phyloP scores from a whole-genome alignment of 2,888 invertebrate species.

The Drosophila tanythrix region DNA sequence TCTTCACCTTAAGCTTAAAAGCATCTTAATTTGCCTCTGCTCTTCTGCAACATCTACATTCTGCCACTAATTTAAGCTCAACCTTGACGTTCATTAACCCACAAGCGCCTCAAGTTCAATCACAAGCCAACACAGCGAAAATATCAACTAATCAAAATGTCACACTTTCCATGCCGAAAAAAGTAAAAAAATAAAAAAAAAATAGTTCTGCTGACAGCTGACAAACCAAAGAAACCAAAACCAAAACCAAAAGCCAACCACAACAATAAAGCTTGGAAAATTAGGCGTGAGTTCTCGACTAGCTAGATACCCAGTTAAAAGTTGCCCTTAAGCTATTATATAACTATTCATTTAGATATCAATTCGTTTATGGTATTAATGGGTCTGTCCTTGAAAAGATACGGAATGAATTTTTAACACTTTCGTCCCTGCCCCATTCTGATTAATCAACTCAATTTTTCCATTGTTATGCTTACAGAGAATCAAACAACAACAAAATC shows the following conservation, averaged over 20 bases:
- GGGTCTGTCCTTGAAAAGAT: background rate
- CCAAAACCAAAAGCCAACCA: constrained; percentile 37
- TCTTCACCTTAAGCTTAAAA: background rate
- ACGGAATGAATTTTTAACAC: background rate
- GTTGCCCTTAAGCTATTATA: too few species aligned
- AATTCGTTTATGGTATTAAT: background rate
- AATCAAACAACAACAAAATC: constrained; percentile 28
- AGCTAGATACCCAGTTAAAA: constrained; percentile 25
- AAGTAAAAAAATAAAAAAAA: constrained; percentile 40
- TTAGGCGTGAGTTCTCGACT: constrained; percentile 1
- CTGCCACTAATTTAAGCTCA: constrained; percentile 36
- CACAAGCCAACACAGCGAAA: constrained; percentile 52
- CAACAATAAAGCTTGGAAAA: constrained; percentile 10
- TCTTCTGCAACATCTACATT: background rate
- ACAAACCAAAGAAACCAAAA: constrained; percentile 59
- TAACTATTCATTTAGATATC: background rate
- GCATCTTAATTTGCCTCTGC: background rate
- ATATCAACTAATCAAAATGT: constrained; percentile 76
- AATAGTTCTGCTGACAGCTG: constrained; percentile 72
- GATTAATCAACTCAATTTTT: background rate
- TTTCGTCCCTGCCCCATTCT: background rate
- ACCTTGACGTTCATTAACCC: constrained; percentile 74
- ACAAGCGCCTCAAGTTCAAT: constrained; percentile 72
- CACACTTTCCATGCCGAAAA: constrained; percentile 74
- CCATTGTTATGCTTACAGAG: constrained; percentile 3